Conservation (phyloP, 1,140 invertebrate genomes). For the Camponotus vicinus region DNA sequence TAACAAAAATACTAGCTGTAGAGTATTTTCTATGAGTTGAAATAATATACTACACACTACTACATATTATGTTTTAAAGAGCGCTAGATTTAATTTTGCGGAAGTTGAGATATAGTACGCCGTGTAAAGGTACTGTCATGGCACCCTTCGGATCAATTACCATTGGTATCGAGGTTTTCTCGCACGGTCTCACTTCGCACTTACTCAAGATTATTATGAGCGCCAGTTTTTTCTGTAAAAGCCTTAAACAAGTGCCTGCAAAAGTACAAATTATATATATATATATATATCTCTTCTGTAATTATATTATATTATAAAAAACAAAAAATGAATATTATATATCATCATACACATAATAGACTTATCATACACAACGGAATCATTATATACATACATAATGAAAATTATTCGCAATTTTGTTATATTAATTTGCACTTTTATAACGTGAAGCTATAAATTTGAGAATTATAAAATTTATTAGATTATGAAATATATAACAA, state of each 20-base stretch:
- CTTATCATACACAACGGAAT: too few relatives aligned
- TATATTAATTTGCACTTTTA: too few relatives aligned
- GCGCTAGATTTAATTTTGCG: conserved; percentile 34
- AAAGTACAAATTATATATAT: neutral
- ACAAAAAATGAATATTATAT: neutral
- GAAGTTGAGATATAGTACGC: conserved; percentile 65
- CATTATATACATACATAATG: neutral
- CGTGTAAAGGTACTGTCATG: conserved; percentile 40
- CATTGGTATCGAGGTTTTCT: conserved; percentile 67
- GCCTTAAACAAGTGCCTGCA: conserved; percentile 74
- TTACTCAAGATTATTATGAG: conserved; percentile 71
- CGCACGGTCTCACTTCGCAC: conserved; percentile 70
- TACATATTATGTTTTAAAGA: neutral
- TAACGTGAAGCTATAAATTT: too few relatives aligned
- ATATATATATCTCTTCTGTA: neutral
- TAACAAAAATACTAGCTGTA: too few relatives aligned
- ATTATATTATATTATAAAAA: neutral
- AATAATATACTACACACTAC: neutral
- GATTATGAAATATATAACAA: too few relatives aligned
- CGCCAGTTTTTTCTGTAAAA: conserved; percentile 76
- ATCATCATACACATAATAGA: neutral
- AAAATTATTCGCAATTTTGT: too few relatives aligned
- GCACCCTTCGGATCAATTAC: conserved; percentile 59
- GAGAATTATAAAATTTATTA: too few relatives aligned
- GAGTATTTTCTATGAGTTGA: too few relatives aligned